Evolutionary conservation across 92 coral and sea anemone genomes (phyloP).

Genomic region (Porites evermanni): DNA sequence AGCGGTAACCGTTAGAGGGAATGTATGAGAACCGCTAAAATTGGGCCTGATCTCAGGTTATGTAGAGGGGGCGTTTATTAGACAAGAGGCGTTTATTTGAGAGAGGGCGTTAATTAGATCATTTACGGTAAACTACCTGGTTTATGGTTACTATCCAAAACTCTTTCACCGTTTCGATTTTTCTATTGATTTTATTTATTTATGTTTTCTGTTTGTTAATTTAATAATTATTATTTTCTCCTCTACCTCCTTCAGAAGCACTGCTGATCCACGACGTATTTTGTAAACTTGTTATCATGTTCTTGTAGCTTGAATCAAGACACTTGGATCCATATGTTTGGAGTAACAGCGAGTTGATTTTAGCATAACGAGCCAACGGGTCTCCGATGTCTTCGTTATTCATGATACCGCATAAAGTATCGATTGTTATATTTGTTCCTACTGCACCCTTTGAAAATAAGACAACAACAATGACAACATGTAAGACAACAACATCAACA

Average conservation of each 20-base stretch:
- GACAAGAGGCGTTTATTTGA: too few relatives aligned
- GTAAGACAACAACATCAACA: not conserved
- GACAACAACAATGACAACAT: not conserved
- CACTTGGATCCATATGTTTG: slow-evolving; percentile 81
- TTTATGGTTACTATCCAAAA: too few relatives aligned
- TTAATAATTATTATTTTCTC: not conserved
- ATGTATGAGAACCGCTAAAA: too few relatives aligned
- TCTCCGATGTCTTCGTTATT: slow-evolving; percentile 71
- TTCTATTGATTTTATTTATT: too few relatives aligned
- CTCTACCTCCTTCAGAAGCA: slow-evolving; percentile 98
- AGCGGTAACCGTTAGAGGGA: too few relatives aligned
- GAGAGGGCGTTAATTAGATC: too few relatives aligned
- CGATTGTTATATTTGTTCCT: slow-evolving; percentile 92
- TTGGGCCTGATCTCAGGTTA: too few relatives aligned
- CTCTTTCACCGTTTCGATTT: too few relatives aligned
- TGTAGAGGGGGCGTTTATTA: too few relatives aligned
- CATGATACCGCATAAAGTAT: slow-evolving; percentile 91
- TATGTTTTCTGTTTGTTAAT: not conserved
- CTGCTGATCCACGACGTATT: slow-evolving; percentile 90
- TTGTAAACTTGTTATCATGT: slow-evolving; percentile 69
- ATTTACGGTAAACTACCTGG: too few relatives aligned
- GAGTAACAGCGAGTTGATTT: slow-evolving; percentile 83
- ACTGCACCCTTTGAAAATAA: slow-evolving; percentile 76
- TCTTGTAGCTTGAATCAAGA: slow-evolving; percentile 79
- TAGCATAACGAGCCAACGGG: slow-evolving; percentile 80